Evolutionary conservation across 2,888 invertebrate species (phyloP).

Genomic region (Troglohyphantes excavatus): DNA sequence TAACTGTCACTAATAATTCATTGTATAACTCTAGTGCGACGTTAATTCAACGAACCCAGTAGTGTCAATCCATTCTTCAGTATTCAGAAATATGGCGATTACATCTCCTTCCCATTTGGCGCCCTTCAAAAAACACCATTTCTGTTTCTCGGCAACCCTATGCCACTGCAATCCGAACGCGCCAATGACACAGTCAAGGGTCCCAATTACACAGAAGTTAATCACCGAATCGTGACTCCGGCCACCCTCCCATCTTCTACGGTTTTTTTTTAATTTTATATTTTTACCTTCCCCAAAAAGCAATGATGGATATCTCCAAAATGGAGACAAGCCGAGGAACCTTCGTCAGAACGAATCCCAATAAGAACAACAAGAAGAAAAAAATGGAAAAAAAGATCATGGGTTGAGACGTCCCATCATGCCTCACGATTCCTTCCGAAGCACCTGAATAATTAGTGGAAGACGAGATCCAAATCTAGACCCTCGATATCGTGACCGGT

Average conservation of each 20-base stretch:
- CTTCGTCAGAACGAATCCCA: too few species aligned
- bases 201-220: slow-evolving; percentile 65
- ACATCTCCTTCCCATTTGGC: too few species aligned
- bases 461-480: slow-evolving; percentile 18
- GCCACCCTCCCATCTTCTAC: slow-evolving; percentile 7
- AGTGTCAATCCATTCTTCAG: too few species aligned
- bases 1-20: too few species aligned
- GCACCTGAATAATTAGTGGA: slow-evolving; percentile 59
- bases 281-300: too few species aligned
- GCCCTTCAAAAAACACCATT: too few species aligned
- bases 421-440: slow-evolving; percentile 45
- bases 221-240: slow-evolving; percentile 50
- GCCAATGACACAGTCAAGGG: slow-evolving; percentile 55
- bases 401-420: neutral
- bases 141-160: neutral
- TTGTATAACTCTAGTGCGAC: too few species aligned
- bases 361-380: neutral
- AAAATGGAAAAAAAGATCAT: neutral
- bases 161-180: slow-evolving; percentile 1
- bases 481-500: neutral
- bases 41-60: too few species aligned
- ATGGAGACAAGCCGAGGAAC: slow-evolving; percentile 10
- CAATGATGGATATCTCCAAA: slow-evolving; percentile 62
- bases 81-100: too few species aligned
- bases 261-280: neutral